Conservation (phyloP, 2,113 vertebrate genomes). For the Oreochromis niloticus region DNA sequence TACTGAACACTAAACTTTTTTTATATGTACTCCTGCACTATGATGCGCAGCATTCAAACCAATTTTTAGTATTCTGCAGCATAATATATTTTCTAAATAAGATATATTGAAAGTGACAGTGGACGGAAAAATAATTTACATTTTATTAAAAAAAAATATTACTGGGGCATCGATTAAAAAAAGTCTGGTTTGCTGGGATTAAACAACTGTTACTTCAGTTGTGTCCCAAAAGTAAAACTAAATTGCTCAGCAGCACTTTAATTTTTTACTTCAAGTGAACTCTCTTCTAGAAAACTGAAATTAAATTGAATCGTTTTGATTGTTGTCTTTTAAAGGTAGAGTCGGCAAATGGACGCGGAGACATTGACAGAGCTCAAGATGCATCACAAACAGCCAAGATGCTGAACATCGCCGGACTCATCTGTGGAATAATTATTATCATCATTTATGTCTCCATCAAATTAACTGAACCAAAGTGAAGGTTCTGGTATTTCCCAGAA, state of each 20-base stretch:
- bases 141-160: fast-evolving
- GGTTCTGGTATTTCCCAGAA: neutral
- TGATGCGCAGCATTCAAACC: neutral
- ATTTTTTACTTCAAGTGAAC: neutral
- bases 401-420: slow-evolving; percentile 50
- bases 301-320: neutral
- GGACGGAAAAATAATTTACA: neutral
- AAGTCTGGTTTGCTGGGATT: neutral
- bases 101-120: neutral
- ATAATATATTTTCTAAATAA: neutral
- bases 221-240: neutral
- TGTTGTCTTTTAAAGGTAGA: slow-evolving; percentile 26
- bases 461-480: neutral
- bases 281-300: neutral
- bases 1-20: neutral
- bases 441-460: neutral
- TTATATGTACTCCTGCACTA: neutral
- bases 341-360: slow-evolving; percentile 21
- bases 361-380: slow-evolving; percentile 9
- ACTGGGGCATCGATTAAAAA: neutral
- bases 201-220: neutral
- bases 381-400: slow-evolving; percentile 59
- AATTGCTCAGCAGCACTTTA: neutral
- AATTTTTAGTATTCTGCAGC: neutral
- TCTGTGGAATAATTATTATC: slow-evolving; percentile 47